Evolutionary conservation across 2,797 vertebrate species (phyloP), one percentile per base, ranked within the genome.

Genomic region (Enteromius trimaculatus): DNA sequence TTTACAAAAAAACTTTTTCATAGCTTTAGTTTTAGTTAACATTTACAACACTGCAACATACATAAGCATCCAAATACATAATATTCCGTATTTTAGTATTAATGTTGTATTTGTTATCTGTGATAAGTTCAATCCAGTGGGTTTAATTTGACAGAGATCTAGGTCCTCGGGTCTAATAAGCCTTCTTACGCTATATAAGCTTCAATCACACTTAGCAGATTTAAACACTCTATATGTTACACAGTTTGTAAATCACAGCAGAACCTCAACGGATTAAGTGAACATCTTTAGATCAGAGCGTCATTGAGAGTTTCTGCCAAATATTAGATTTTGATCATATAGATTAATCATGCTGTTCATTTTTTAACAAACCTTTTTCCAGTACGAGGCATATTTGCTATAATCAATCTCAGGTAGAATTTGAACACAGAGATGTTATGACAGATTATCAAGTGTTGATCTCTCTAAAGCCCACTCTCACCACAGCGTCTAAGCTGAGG

Each of bases 181-280:
- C 86, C 88, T 66, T 85, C 84, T 85, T 88, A 87, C 76, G 65
- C 85, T 85, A 81, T 87, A 86, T 88, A 89, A 91, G 84, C 84
- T 81, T 90, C 80, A 90, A 86, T 92, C 79, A 90, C 87, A 89
- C 82, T 88, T 86, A 88, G 49, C 72, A 85, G 80, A 39, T 60
- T 88, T 86, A 85, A 88, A 84, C 66, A 88, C 23, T 55, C 34
- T 89, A 77, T 85, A 89, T 82, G 44, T 90, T 90, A 83, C 89
- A 90, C 78, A 77, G 74, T 86, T 88, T 89, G 77, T 64, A 71
- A 31, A 86, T 70, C 84, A 84, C 80, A 76, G 21, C 21, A 71
- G 53, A 74, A 87, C 70, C 77, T 87, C 31, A 88, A 62, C 68
- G 85, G 90, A 93, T 92, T 92, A 84, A n/a, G 51, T 44, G 26